Base-by-base conservation (phyloP, 30 jellyfish, hydroid and myxozoan species). In the Morbakka virulenta region DNA sequence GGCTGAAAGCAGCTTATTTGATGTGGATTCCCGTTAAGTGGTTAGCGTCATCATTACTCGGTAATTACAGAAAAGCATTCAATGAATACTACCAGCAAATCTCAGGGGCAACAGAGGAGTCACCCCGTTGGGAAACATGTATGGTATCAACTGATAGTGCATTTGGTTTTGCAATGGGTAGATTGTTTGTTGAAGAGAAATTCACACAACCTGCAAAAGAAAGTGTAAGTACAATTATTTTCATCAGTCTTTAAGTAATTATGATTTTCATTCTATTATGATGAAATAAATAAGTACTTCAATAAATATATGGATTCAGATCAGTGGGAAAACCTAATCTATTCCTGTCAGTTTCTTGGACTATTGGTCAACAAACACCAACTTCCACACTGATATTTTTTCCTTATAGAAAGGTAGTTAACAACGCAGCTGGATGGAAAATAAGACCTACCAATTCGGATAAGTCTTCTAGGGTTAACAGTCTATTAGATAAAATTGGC, bases 111-210 rank as follows among this genome's bases (percentile, higher is more conserved):
- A 69, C 94, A 32, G 98, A 85, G 88, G 94, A 83, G 76, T 89
- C 62, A 20, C 98, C 95, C 47, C 76, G 98, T 48, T 91, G 98
- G 98, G 95, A 91, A 48, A 69, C 79, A 2, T 91, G 98, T 35
- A 79, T 91, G 69, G 48, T 83, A 6, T 74, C 95, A 26, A 91
- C 98, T 0, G 0, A 67, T 0, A 76, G 87, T 0, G 61, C 79
- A 21, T 84, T 74, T 80, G 96, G 96, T 3, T 91, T 77, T 50
- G 98, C 96, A 2, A 51, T 91, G 23, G 87, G 94, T 13, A 76
- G 96, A 32, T 80, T 91, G 25, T 91, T 91, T 80, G 95, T 84
- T 32, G 96, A 91, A 23, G 79, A 87, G 51, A 79, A 87, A 13
- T 91, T 85, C 64, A 76, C 62, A 23, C 30, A 79, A 50, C 71